Evolutionary conservation across 2,113 vertebrate species (phyloP), one percentile per base, ranked within the genome.

Genomic region (Sander vitreus): DNA sequence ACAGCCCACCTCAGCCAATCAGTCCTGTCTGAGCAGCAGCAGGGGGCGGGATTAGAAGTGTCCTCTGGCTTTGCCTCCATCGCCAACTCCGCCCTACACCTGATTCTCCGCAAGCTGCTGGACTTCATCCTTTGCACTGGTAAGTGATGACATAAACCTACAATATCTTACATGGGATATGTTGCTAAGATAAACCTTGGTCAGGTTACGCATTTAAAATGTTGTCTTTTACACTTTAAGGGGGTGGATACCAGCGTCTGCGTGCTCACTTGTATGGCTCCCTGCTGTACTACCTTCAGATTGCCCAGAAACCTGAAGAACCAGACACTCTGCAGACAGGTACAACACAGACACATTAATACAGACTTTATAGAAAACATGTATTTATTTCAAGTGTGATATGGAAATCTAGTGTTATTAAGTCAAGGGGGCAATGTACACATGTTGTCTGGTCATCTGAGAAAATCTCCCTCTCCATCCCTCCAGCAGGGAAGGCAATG

Each of bases 91-190:
- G 97, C 98, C 3, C 96, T 99, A 39, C 97, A 99, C 83, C 96
- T 99, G 84, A 98, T 99, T 80, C 92, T 99, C 79, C 97, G 96
- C 88, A 99, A 99, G 70, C 96, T 99, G 48, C 95, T 99, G 88
- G 97, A 99, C 92, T 99, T 99, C 90, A 98, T 99, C 91, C 94
- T 99, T 83, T 97, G 97, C 88, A 99, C 98, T 88, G 98, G 98
- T 99, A 21, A 73, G 94, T 88, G 15, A 43, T 16, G n/a, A 54
- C 15, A 19, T 8, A 64, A 71, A 67, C 5, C 2, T 6, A 18
- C 6, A 55, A 3, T 75, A 86, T 71, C 14, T 64, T n/a, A 6
- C 11, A 14, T 1, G 2, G 6, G 2, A 7, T n/a, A 36, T 45
- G n/a, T 30, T 67, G 13, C 25, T 2, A 7, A 16, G 58, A 62